Base-by-base conservation (phyloP, 2,888 invertebrate species). In the Fragum sueziense region DNA sequence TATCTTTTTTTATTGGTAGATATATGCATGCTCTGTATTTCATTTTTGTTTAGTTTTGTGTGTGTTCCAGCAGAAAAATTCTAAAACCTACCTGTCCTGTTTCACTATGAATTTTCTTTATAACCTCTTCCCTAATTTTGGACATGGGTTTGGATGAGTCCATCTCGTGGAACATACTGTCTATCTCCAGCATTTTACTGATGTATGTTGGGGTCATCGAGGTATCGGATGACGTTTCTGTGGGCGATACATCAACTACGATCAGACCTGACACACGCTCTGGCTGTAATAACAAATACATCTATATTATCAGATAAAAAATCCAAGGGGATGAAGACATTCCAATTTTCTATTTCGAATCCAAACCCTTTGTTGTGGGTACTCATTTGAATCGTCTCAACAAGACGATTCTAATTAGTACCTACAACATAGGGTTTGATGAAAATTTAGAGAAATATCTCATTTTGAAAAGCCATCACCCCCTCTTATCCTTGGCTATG, bases 181-280 rank as follows among this genome's bases (percentile, higher is more conserved):
- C 65, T n/a, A 89, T 83, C 25, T 81, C 80, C 62, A 85, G 82
- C 91, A 92, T 91, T 2, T 82, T 82, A 82, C 95, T 94, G 89
- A 97, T 95, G 80, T 96, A 94, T 51, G 93, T 93, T 4, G 94
- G 94, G 95, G 97, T 96, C 14, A 94, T 93, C 70, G 94, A 93
- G 27, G 96, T 94, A 85, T 75, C 84, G 1, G 87, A 88, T 1
- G 87, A 88, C 74, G 88, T 88, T 7, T 70, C 85, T 20, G 51
- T 86, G 3, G 97, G 97, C 0, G 96, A 95, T 84, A 96, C 95
- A 89, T 97, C 97, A 25, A 95, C 95, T 22, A 96, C 95, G 77
- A 96, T 92, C 34, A 96, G 93, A 87, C 95, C 95, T 54, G 96
- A 95, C 1, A 96, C 95, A 47, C 95, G 83, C 25, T 90, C 87